A percentile compares a stretch with the other conserved stretches of the same genome.
phyloP scores from a whole-genome alignment of 2,113 vertebrate genomes.

The Chunga burmeisteri region DNA sequence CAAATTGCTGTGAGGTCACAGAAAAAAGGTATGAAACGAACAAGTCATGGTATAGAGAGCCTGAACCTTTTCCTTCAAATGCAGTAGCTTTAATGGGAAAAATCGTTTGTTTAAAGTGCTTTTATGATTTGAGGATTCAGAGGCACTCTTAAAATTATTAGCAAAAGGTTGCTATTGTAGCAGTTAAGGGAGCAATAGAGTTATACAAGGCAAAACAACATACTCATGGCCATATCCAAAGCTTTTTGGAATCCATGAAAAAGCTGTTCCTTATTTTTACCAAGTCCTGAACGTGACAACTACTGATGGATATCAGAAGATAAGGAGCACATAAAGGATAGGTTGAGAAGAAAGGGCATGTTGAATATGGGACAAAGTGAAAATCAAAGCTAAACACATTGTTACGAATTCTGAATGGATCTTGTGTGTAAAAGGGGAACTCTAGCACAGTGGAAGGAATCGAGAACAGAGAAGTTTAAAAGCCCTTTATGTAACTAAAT shows the following conservation, averaged over 20 bases:
- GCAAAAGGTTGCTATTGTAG: background rate
- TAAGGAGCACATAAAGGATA: background rate
- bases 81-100: background rate
- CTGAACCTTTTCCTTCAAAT: background rate
- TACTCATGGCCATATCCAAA: background rate
- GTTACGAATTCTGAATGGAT: background rate
- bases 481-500: background rate
- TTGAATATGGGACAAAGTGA: background rate
- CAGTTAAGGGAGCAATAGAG: background rate
- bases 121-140: background rate
- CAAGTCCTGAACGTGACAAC: background rate
- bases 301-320: background rate
- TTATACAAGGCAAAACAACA: background rate
- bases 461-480: background rate
- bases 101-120: background rate
- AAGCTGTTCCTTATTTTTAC: background rate
- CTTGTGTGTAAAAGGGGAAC: background rate
- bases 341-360: background rate
- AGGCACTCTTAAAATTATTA: background rate
- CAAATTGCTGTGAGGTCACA: background rate
- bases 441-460: background rate
- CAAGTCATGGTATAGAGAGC: background rate
- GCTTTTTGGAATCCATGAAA: background rate
- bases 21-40: background rate
- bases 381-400: background rate